Evolutionary conservation across 2,113 vertebrate species (phyloP).

Genomic region (Haemorhous mexicanus): DNA sequence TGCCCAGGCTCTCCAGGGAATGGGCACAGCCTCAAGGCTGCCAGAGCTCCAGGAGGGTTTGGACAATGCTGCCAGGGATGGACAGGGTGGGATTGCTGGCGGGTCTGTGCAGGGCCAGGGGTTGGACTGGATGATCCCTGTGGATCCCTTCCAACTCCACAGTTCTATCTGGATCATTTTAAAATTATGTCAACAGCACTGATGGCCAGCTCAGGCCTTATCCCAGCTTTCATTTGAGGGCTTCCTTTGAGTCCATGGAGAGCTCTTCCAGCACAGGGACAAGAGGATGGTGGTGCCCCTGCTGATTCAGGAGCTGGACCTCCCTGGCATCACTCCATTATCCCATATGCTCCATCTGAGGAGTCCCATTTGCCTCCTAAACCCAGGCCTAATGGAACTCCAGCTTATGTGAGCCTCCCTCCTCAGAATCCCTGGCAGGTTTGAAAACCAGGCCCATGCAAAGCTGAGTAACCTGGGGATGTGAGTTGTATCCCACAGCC

Average conservation of each 20-base stretch:
- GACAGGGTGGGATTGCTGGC: background rate
- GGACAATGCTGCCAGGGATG: accelerated
- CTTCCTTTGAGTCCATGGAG: background rate
- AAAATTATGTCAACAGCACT: background rate
- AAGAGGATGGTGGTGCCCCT: background rate
- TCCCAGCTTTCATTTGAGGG: background rate
- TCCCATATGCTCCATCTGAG: background rate
- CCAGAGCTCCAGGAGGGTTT: accelerated
- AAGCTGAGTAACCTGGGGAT: background rate
- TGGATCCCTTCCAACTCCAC: background rate
- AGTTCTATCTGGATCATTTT: background rate
- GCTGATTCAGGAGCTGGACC: background rate
- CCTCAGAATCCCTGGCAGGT: background rate
- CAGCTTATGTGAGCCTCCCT: background rate
- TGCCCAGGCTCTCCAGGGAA: background rate
- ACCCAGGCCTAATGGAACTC: background rate
- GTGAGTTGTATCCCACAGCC: background rate
- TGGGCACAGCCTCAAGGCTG: background rate
- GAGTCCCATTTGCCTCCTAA: background rate
- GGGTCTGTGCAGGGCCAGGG: too few species aligned
- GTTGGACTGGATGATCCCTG: background rate
- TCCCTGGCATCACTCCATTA: background rate
- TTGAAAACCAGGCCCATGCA: background rate
- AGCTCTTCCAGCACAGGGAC: background rate
- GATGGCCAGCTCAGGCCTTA: background rate